Base-by-base conservation (phyloP, 2,888 invertebrate genomes). In the Spodoptera exigua region DNA sequence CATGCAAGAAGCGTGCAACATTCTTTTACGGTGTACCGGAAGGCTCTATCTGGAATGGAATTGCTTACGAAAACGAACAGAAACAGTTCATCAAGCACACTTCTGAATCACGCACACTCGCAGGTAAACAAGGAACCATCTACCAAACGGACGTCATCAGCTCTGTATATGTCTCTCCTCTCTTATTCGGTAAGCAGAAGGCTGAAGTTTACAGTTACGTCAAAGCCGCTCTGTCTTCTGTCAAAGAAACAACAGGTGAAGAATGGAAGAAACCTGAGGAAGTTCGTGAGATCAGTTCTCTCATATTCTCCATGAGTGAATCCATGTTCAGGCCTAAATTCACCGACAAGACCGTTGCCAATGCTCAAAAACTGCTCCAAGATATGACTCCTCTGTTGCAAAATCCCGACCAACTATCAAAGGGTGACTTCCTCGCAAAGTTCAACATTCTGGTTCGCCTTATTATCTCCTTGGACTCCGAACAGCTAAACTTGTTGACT, bases 341-440 rank as follows among this genome's bases (percentile, higher is more conserved):
- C 32, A 79, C 80, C 13, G 87, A 92, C 59, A 89, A 93, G 49
- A 89, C 89, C 63, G 83, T 90, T 10, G 86, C 89, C 69, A 85
- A 88, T n/a, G 90, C 87, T 12, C 92, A 93, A 53, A 91, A 90
- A 58, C 76, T 94, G 1, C 83, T 95, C 2, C 88, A 92, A 58
- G 92, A 96, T 78, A 95, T 97, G 56, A 95, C 94, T 13, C 89
- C 93, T 41, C 95, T 95, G 51, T 77, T 96, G 7, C 94, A 95
- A 64, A 89, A 94, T 21, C 94, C 95, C 0, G 94, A 92, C 80
- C 88, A 92, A 21, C 94, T 96, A 77, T 93, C 95, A 0, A 91
- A 95, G 49, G 83, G 92, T 35, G 90, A 95, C 54, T 95, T 96
- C 39, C 88, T 96, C 1, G 92, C 95, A n/a, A 96, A 96, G 81